Evolutionary conservation across 2,888 invertebrate species (phyloP).

Genomic region (Cosmorhoe ocellata): DNA sequence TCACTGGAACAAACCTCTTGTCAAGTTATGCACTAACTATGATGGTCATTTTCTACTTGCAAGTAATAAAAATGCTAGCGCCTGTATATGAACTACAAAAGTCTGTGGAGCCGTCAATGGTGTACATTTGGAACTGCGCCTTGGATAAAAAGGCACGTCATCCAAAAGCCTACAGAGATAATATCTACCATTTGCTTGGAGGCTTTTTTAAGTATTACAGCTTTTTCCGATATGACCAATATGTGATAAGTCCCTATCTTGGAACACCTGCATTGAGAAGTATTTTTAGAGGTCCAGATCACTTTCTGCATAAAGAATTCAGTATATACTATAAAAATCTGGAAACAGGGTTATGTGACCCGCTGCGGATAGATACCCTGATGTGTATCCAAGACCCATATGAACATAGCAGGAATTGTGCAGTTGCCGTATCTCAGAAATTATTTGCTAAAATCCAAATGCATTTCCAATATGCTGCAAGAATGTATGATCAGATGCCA

Average conservation of each 20-base stretch:
- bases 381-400: constrained; percentile 85
- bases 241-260: constrained; percentile 83
- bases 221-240: constrained; percentile 76
- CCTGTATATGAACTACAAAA: constrained; percentile 74
- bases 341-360: constrained; percentile 33
- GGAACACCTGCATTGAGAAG: constrained; percentile 71
- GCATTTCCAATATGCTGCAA: constrained; percentile 41
- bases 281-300: constrained; percentile 48
- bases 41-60: constrained; percentile 87
- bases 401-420: constrained; percentile 79
- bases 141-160: constrained; percentile 57
- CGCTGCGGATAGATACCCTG: constrained; percentile 50
- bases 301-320: constrained; percentile 50
- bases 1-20: constrained; percentile 81
- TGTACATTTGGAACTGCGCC: constrained; percentile 84
- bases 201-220: constrained; percentile 86
- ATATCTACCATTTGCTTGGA: constrained; percentile 70
- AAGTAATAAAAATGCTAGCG: constrained; percentile 83
- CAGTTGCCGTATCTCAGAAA: constrained; percentile 45
- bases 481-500: constrained; percentile 36
- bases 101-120: constrained; percentile 39
- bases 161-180: constrained; percentile 39
- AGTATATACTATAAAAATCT: constrained; percentile 60
- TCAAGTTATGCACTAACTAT: constrained; percentile 86
- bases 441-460: constrained; percentile 35